Evolutionary conservation across 2,888 invertebrate genomes (phyloP).

Genomic region (Mantis religiosa): DNA sequence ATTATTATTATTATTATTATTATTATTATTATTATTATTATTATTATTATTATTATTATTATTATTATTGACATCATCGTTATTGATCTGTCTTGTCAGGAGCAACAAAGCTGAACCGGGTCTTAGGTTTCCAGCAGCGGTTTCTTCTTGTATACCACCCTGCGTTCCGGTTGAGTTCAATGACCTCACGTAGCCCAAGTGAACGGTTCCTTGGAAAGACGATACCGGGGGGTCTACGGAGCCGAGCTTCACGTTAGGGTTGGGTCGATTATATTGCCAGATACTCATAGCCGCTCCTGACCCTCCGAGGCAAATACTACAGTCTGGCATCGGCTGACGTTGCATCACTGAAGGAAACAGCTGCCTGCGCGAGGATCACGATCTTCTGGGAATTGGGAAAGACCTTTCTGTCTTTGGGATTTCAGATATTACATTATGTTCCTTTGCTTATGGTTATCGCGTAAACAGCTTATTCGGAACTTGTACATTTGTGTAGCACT

Average conservation of each 20-base stretch:
- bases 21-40: no score
- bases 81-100: background rate
- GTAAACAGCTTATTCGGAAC: no score
- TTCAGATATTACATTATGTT: no score
- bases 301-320: background rate
- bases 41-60: background rate
- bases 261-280: background rate
- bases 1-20: no score
- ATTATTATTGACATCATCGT: background rate
- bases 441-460: no score
- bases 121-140: background rate
- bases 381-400: no score
- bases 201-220: background rate
- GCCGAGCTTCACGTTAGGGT: background rate
- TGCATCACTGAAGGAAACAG: background rate
- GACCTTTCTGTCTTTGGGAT: no score
- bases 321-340: background rate
- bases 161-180: background rate
- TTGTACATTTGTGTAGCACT: no score
- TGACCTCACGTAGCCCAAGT: background rate
- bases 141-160: background rate
- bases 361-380: background rate
- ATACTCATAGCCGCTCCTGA: background rate
- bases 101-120: background rate
- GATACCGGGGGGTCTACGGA: background rate